A percentile compares a stretch with the other conserved stretches of the same genome.
Conservation (phyloP, 2,113 vertebrate genomes). For the Macrotis lagotis region DNA sequence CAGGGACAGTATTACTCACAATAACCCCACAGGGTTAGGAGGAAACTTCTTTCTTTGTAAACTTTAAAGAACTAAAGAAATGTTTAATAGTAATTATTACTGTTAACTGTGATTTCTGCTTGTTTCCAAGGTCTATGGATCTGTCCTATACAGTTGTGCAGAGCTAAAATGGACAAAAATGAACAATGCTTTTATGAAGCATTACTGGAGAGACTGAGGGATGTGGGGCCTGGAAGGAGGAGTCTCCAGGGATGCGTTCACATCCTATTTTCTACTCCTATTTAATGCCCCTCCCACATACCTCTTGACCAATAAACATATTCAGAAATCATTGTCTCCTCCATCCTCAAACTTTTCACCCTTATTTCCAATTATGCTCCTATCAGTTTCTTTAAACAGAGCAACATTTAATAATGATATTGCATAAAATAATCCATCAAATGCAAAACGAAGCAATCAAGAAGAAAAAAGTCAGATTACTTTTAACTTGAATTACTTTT, state of each 20-base stretch:
- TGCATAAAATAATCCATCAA: neutral
- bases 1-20: neutral
- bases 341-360: neutral
- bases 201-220: neutral
- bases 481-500: neutral
- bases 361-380: constrained; percentile 19
- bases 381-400: neutral
- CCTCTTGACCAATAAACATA: neutral
- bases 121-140: neutral
- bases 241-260: neutral
- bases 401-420: neutral
- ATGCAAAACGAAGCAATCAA: neutral
- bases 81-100: neutral
- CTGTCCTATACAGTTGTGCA: neutral
- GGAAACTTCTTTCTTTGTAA: neutral
- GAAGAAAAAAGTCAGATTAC: constrained; percentile 1
- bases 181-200: neutral
- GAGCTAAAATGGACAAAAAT: neutral
- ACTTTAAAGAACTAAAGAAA: neutral
- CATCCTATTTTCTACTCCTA: neutral
- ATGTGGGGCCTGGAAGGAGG: neutral
- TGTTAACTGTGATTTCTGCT: neutral
- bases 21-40: neutral
- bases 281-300: neutral
- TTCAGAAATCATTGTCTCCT: neutral